Percentiles rank a stretch among this genome's conserved stretches.
These are phyloP conservation scores for Pegoplata infirma DNA, from an alignment of 2,888 invertebrate genomes.

Conservation along the genomic window DNA sequence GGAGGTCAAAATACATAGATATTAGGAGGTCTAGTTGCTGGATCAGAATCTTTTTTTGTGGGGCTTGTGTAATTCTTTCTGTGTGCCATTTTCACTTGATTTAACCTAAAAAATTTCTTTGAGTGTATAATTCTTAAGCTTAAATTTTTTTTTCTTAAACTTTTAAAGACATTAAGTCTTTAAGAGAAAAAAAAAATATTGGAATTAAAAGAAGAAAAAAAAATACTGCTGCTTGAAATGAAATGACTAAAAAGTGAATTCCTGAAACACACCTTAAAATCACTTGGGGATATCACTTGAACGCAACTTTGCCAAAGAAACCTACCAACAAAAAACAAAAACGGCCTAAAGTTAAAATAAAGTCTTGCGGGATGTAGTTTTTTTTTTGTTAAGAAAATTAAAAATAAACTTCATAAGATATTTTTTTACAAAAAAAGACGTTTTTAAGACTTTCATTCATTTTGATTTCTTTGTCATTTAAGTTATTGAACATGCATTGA, in stretches of 20 bases:
- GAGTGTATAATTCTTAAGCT: conserved; percentile 34
- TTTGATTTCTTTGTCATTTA: conserved; percentile 64
- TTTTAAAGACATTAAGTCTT: conserved; percentile 62
- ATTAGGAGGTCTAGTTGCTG: no score
- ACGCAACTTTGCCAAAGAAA: not conserved
- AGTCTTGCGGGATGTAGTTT: conserved; percentile 57
- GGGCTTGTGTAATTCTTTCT: no score
- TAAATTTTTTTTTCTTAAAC: conserved; percentile 40
- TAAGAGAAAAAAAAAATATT: conserved; percentile 55
- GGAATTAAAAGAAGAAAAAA: conserved; percentile 59
- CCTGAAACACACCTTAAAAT: conserved; percentile 67
- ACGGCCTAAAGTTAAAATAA: conserved; percentile 46
- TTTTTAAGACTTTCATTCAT: conserved; percentile 63
- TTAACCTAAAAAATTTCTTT: no score
- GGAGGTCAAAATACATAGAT: no score
- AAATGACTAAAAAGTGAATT: conserved; percentile 62
- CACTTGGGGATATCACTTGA: conserved; percentile 66
- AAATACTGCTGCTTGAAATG: conserved; percentile 49
- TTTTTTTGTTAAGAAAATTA: conserved; percentile 55
- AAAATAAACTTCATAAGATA: conserved; percentile 60
- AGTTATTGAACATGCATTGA: conserved; percentile 76
- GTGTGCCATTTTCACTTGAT: no score
- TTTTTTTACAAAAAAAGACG: not conserved
- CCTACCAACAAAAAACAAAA: not conserved
- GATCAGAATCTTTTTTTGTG: no score